Base-by-base conservation (phyloP, 1,140 invertebrate species). In the Drosophila ercepeae region DNA sequence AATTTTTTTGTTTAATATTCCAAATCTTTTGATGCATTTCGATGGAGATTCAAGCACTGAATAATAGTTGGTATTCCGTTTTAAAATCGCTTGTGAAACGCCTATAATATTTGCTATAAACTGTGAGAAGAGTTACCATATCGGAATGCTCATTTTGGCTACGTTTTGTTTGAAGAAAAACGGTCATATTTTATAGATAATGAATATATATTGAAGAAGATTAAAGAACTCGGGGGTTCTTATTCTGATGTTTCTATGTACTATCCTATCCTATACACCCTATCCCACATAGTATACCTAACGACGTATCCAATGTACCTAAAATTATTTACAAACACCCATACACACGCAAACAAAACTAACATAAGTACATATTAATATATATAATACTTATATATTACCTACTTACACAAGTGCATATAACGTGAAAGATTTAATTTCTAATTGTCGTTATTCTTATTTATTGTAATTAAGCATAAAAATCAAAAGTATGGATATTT, bases 221-320 rank as follows among this genome's bases (percentile, higher is more conserved):
- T n/a, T n/a, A n/a, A n/a, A n/a, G n/a, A n/a, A 46, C 46, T 57
- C 51, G 55, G 9, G 16, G 5, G 21, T 60, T 72, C 27, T 53
- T 2, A 46, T 50, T 71, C 58, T 42, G 32, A 54, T 44, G 18
- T 52, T 65, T 65, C 29, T 49, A 14, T 59, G 23, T 63, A 16
- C 29, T 32, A 64, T 61, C 9, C 42, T 46, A 39, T 42, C 36
- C 59, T 16, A 65, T 27, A 64, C 32, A 32, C 46, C 29, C 39
- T 48, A 71, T 51, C 54, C 64, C 53, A 68, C 58, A 39, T 63
- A 61, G 45, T 55, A 86, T 75, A 73, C 81, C 64, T 75, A 63
- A 84, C 71, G 53, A 81, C 61, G 81, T 79, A 84, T 73, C 79
- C 81, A 75, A 79, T 75, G 81, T 84, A 84, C 79, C 79, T 84